phyloP scores from a whole-genome alignment of 2,797 vertebrate genomes.

The Propithecus deckenii region DNA sequence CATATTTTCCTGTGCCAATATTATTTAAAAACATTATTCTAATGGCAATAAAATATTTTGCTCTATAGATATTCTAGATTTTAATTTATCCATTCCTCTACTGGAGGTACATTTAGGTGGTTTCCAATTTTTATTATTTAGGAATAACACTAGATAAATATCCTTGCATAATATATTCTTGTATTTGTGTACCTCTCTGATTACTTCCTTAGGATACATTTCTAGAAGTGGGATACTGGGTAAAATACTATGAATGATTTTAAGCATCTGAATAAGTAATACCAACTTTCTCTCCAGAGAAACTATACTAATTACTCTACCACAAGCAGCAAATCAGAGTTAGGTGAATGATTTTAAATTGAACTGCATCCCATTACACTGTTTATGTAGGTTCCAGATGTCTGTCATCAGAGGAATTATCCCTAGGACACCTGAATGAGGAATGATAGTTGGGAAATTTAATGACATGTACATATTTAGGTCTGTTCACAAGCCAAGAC shows the following conservation, averaged over 20 bases:
- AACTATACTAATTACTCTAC: not conserved
- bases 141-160: not conserved
- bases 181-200: not conserved
- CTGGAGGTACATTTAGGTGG: not conserved
- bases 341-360: not conserved
- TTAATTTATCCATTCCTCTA: slow-evolving; percentile 26
- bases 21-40: slow-evolving; percentile 56
- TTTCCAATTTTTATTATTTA: slow-evolving; percentile 15
- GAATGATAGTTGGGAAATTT: not conserved
- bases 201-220: slow-evolving; percentile 1
- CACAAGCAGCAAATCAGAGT: not conserved
- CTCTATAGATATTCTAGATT: not conserved
- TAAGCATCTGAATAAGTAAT: not conserved
- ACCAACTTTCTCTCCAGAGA: not conserved
- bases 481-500: not conserved
- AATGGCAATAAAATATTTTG: slow-evolving; percentile 31
- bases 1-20: not conserved
- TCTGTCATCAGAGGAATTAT: not conserved
- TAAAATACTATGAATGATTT: not conserved
- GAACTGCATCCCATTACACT: not conserved
- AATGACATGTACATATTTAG: not conserved
- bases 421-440: not conserved
- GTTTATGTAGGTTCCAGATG: not conserved
- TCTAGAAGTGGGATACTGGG: not conserved
- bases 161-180: not conserved